Evolutionary conservation across 2,888 invertebrate species (phyloP).

Genomic region (Cephalotes varians): DNA sequence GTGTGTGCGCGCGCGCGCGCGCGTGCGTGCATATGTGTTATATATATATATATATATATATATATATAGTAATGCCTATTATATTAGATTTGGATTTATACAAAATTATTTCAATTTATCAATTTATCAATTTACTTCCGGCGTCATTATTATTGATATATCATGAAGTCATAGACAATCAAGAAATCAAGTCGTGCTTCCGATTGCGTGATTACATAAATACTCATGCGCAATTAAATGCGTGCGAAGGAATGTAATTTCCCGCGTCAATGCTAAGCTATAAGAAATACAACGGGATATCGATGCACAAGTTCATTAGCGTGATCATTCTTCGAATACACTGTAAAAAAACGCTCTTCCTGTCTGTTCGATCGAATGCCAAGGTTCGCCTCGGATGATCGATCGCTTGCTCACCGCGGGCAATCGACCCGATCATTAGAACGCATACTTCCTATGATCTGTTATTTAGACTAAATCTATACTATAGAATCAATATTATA

Average conservation of each 20-base stretch:
- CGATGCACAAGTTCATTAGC: constrained; percentile 49
- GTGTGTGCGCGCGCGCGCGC: too few relatives aligned
- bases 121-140: too few relatives aligned
- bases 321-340: constrained; percentile 32
- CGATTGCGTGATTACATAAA: constrained; percentile 14
- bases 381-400: constrained; percentile 61
- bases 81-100: not conserved
- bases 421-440: constrained; percentile 41
- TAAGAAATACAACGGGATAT: constrained; percentile 43
- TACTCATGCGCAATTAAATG: not conserved
- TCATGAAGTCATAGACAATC: not conserved
- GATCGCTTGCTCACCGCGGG: constrained; percentile 55
- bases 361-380: constrained; percentile 55
- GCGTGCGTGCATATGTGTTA: too few relatives aligned
- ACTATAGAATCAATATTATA: constrained; percentile 2
- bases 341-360: constrained; percentile 40
- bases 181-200: not conserved
- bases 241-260: constrained; percentile 13
- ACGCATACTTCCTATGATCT: not conserved
- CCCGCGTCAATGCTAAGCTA: constrained; percentile 17
- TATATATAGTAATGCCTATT: too few relatives aligned
- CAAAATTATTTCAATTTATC: not conserved
- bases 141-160: not conserved
- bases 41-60: not conserved
- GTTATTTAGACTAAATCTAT: not conserved